Conservation (phyloP, 30 jellyfish, hydroid and myxozoan species). For the Mastigias papua region DNA sequence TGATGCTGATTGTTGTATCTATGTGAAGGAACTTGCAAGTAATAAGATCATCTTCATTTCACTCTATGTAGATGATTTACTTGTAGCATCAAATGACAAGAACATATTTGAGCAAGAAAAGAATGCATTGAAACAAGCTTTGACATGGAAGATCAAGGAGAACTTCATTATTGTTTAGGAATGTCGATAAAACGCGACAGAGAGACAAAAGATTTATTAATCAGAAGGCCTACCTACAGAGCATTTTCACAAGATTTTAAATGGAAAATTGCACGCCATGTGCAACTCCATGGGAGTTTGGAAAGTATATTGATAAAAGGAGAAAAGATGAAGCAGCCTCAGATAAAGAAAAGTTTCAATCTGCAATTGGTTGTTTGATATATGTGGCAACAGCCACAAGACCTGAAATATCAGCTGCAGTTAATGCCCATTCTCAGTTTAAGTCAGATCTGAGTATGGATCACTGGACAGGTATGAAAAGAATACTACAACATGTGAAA, state of each 20-base stretch:
- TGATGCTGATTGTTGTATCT: slow-evolving; percentile 21
- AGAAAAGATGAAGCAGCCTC: background rate
- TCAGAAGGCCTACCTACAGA: slow-evolving; percentile 17
- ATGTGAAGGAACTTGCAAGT: slow-evolving; percentile 4
- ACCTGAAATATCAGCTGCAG: slow-evolving; percentile 60
- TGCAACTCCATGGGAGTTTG: slow-evolving; percentile 53
- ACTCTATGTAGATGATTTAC: slow-evolving; percentile 33
- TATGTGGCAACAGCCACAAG: slow-evolving; percentile 42
- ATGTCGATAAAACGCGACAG: slow-evolving; percentile 34
- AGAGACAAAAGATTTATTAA: background rate
- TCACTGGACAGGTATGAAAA: slow-evolving; percentile 43
- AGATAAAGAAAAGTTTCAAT: background rate
- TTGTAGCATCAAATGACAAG: slow-evolving; percentile 8
- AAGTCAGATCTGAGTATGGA: slow-evolving; percentile 39
- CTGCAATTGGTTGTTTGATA: background rate
- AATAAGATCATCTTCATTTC: background rate
- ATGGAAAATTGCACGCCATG: slow-evolving; percentile 47
- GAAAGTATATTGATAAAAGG: background rate
- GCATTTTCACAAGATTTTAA: slow-evolving; percentile 1
- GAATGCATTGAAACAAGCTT: background rate
- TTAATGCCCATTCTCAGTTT: background rate
- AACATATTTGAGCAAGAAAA: background rate
- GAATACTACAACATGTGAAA: background rate
- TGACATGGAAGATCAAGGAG: slow-evolving; percentile 29
- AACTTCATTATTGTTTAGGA: slow-evolving; percentile 4